Evolutionary conservation across 2,797 vertebrate species (phyloP), one percentile per base, ranked within the genome.

Genomic region (Poecilia picta): DNA sequence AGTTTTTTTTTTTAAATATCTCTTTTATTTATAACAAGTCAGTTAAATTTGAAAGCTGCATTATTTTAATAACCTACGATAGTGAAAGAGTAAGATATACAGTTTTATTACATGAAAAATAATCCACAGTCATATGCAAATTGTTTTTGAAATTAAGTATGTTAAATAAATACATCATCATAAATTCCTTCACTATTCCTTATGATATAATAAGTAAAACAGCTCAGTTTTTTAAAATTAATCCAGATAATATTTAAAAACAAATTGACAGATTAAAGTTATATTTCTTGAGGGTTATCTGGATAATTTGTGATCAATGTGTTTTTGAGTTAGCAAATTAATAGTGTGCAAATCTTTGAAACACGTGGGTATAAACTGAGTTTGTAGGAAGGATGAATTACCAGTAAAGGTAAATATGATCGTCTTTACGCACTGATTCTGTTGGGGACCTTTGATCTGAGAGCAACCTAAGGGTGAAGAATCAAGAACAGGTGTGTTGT

Each of bases 401-500:
- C 18, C 33, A 8, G 8, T 39, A 11, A 36, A 23, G 12, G n/a
- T 46, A 77, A 72, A 46, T 59, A 31, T 41, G 25, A 43, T 33
- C n/a, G 68, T 70, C 73, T 87, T 53, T 66, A 79, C 87, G 79
- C 74, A 76, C 83, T 47, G 85, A 81, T 77, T 79, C 74, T 23
- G 75, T 77, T 80, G 77, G 81, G 86, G 81, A 85, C 87, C 87
- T 88, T 85, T 90, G 84, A 89, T 88, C 88, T 92, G 88, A 90
- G 78, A 89, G 59, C 83, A 86, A 77, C 79, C 64, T 13, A 33
- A 43, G 74, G 86, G 89, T 92, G 89, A 92, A 82, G 71, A 88
- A 88, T 89, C 86, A 78, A 85, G 87, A 90, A 90, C 88, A 89
- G 76, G 90, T 92, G 91, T 87, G 87, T 84, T 64, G 79, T 5